Evolutionary conservation across 2,113 vertebrate species (phyloP).

Genomic region (Cichladusa arquata): DNA sequence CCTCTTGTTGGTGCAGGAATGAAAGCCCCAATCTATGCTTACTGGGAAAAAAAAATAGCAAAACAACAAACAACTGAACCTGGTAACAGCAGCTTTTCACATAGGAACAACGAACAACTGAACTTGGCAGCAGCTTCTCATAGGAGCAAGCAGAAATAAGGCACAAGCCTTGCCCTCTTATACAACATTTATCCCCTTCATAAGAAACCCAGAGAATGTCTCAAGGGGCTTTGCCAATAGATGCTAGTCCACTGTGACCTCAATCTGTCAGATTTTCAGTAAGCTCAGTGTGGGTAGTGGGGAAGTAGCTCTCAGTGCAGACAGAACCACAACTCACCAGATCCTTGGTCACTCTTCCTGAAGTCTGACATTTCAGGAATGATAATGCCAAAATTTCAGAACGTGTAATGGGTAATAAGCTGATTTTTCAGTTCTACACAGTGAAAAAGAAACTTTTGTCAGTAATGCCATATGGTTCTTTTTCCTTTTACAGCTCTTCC

Average conservation of each 20-base stretch:
- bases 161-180: neutral
- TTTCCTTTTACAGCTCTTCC: neutral
- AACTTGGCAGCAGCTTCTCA: conserved; percentile 4
- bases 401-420: neutral
- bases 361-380: neutral
- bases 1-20: neutral
- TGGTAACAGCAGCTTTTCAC: conserved; percentile 12
- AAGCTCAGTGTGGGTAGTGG: neutral
- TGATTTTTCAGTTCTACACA: neutral
- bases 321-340: neutral
- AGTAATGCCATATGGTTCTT: neutral
- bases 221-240: neutral
- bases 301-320: neutral
- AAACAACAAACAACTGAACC: neutral
- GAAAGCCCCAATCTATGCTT: neutral
- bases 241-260: neutral
- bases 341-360: neutral
- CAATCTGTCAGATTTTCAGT: neutral
- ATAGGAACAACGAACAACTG: neutral
- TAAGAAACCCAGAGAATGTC: neutral
- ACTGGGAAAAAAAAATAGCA: neutral
- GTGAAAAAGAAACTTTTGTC: neutral
- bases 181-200: neutral
- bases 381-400: neutral
- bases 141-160: neutral